These are phyloP conservation scores for Threskiornis aethiopicus DNA, from an alignment of 2,797 vertebrate genomes.

Conservation along the genomic window DNA sequence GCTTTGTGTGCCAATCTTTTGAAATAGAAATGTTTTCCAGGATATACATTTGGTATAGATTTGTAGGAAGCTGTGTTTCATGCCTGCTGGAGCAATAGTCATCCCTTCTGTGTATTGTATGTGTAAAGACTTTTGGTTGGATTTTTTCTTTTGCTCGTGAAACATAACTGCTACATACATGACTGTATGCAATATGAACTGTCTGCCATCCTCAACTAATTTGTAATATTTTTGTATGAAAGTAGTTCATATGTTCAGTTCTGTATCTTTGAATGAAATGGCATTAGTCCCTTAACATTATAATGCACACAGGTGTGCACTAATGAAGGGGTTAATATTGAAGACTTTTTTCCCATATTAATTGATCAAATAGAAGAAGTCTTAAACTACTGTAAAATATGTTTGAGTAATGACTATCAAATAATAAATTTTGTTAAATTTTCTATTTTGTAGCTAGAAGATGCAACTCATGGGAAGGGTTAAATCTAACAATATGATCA, in stretches of 20 bases:
- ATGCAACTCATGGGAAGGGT: neutral
- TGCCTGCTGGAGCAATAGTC: conserved; percentile 6
- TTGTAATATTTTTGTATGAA: neutral
- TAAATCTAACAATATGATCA: neutral
- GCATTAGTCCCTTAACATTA: neutral
- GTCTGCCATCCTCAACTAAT: neutral
- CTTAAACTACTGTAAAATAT: neutral
- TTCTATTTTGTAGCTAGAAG: neutral
- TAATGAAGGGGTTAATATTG: neutral
- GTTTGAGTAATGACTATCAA: neutral
- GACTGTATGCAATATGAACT: neutral
- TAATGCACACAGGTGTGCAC: neutral
- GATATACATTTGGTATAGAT: conserved; percentile 15
- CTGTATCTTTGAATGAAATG: neutral
- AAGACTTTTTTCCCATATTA: neutral
- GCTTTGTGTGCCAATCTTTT: neutral
- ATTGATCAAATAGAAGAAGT: neutral
- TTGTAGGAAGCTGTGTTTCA: conserved; percentile 18
- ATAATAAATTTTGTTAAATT: neutral
- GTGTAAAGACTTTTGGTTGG: neutral
- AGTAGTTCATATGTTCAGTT: neutral
- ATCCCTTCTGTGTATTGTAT: neutral
- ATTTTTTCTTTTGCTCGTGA: neutral
- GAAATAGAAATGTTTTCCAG: conserved; percentile 44
- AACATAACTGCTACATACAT: neutral